A percentile compares a stretch with the other conserved stretches of the same genome.
Evolutionary conservation across 2,113 vertebrate species (phyloP).

Genomic region (Leiothrix lutea): DNA sequence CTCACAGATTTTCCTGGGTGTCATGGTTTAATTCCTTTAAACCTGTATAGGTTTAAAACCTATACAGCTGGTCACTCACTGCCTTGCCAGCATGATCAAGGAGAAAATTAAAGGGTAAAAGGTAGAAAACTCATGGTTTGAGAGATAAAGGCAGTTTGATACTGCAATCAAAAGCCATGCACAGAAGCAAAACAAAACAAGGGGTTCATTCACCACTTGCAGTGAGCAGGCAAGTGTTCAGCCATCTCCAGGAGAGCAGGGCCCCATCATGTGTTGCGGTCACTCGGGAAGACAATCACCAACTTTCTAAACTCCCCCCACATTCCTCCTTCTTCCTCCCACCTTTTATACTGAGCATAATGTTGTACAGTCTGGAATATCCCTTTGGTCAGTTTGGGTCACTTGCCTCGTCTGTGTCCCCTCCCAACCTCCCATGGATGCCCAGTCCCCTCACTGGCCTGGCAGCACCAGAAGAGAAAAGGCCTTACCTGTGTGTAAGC

Average conservation of each 20-base stretch:
- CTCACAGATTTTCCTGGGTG: not conserved
- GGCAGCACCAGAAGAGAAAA: not conserved
- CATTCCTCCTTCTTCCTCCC: not conserved
- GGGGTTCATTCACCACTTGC: not conserved
- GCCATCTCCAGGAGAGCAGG: not conserved
- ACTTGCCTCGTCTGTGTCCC: rapidly evolving
- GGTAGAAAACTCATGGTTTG: not conserved
- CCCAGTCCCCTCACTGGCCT: rapidly evolving
- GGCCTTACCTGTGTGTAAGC: not conserved
- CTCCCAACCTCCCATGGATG: not conserved
- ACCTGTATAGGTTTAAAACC: rapidly evolving
- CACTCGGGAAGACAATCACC: not conserved
- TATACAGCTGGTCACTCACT: not conserved
- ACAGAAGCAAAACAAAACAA: not conserved
- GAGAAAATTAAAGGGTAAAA: not conserved
- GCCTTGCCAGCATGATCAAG: not conserved
- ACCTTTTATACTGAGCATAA: not conserved
- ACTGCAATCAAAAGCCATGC: not conserved
- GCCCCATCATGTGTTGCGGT: rapidly evolving
- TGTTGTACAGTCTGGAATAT: not conserved
- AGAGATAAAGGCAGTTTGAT: not conserved
- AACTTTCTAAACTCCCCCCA: not conserved
- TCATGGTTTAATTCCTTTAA: rapidly evolving
- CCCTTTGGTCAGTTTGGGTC: not conserved
- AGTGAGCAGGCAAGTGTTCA: not conserved